Evolutionary conservation across 2,888 invertebrate genomes (phyloP).

Genomic region (Papilio gigon): DNA sequence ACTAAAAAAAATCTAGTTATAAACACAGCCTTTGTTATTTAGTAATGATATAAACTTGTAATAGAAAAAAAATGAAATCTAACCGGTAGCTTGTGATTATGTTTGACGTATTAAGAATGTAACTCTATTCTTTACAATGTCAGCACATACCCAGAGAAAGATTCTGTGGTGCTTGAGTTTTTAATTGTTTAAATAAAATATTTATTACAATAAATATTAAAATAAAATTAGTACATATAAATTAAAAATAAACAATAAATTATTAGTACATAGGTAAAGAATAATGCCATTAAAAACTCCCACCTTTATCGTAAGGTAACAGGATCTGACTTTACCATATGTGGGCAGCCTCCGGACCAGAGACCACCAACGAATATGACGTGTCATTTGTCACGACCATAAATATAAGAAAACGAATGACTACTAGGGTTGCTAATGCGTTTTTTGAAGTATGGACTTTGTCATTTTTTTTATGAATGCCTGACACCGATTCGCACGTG

Average conservation of each 20-base stretch:
- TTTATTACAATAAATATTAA: no score
- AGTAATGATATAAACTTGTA: no score
- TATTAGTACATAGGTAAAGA: not conserved
- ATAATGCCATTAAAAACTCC: not conserved
- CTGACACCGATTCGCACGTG: not conserved
- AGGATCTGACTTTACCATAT: conserved; percentile 8
- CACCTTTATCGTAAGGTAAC: not conserved
- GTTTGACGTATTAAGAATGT: no score
- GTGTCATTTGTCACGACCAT: conserved; percentile 5
- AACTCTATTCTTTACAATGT: no score
- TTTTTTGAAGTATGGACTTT: not conserved
- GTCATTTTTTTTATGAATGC: not conserved
- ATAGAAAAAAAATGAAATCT: no score
- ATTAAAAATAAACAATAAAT: not conserved
- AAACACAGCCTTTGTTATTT: no score
- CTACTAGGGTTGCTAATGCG: conserved; percentile 1
- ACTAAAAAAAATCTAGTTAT: no score
- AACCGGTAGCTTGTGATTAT: no score
- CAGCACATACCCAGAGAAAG: no score
- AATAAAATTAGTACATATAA: no score
- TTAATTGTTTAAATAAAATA: no score
- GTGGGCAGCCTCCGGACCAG: conserved; percentile 9
- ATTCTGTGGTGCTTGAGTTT: no score
- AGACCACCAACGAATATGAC: conserved; percentile 16
- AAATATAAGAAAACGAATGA: conserved; percentile 15